Conservation (phyloP, 37 sponge, comb jelly and placozoan genomes). For the Crambe crambe region DNA sequence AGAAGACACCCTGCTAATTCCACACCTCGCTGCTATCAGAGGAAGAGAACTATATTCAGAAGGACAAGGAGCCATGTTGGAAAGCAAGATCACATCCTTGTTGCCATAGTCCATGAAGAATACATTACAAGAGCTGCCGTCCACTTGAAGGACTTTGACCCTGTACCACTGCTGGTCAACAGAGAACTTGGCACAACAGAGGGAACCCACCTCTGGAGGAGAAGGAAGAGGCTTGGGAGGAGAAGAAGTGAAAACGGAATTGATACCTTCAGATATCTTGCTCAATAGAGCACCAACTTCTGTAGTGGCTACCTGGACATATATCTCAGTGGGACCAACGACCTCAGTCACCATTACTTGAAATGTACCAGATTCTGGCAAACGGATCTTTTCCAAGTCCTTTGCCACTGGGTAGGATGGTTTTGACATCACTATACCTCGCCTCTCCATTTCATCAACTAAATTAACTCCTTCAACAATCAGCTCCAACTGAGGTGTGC, state of each 20-base stretch:
- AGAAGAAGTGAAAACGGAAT: background rate
- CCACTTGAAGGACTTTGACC: background rate
- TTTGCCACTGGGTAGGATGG: background rate
- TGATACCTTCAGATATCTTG: slow-evolving; percentile 6
- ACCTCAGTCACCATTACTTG: slow-evolving; percentile 35
- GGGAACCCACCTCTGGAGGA: slow-evolving; percentile 14
- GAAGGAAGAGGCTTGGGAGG: background rate
- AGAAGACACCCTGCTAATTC: slow-evolving; percentile 1
- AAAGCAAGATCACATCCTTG: slow-evolving; percentile 4
- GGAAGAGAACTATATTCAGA: slow-evolving; percentile 13
- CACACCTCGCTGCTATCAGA: slow-evolving; percentile 21
- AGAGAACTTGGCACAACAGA: slow-evolving; percentile 52
- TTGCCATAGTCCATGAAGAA: slow-evolving; percentile 74
- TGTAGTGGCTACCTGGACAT: slow-evolving; percentile 17
- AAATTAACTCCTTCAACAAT: background rate
- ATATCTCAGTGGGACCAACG: slow-evolving; percentile 8
- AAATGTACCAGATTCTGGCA: background rate
- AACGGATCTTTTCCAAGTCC: background rate
- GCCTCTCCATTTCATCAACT: background rate
- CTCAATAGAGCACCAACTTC: background rate
- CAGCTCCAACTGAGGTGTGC: background rate
- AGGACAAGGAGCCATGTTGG: slow-evolving; percentile 24
- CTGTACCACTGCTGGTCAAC: slow-evolving; percentile 66
- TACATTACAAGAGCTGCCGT: slow-evolving; percentile 11
- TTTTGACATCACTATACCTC: background rate